Base-by-base conservation (phyloP, 2,888 invertebrate species). In the Venusia cambrica region DNA sequence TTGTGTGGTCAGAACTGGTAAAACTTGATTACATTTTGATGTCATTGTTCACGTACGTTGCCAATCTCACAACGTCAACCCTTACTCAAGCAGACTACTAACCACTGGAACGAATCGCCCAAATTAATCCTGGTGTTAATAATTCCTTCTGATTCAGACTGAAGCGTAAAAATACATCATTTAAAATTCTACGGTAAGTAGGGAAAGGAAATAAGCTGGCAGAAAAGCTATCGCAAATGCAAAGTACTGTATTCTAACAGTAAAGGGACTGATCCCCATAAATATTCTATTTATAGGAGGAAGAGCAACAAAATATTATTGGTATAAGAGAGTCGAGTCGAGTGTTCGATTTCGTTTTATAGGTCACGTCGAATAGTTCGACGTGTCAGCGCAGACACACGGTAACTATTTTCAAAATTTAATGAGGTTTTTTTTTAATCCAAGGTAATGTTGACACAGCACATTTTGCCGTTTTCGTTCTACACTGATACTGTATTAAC, bases 211-310 rank as follows among this genome's bases (percentile, higher is more conserved):
- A 65, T 73, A 70, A 75, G 66, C 68, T 53, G 48, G 59, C 62
- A 16, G 60, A 63, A 61, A 52, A 62, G 61, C 65, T 68, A 68
- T 64, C 63, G 69, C 73, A 43, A 34, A 36, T 21, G 18, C 22
- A 71, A 73, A 10, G 34, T 76, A 83, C 67, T 71, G 68, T 71
- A 70, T 77, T 75, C 74, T 80, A 77, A 81, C 81, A 78, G 77
- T 61, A 55, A 54, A 57, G 62, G 61, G 65, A 64, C 34, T 68
- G 66, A 63, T 48, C 50, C 57, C 59, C 63, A 77, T 85, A 78
- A 85, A 85, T 85, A 81, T 83, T 84, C 61, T 57, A 79, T 73
- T 36, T 39, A 26, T 22, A 34, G 31, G 21, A 51, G 59, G 54
- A 66, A 64, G 61, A 30, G 45, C 42, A 56, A 64, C 69, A 64